Conservation (phyloP, 2,113 vertebrate genomes). For the Steatornis caripensis region DNA sequence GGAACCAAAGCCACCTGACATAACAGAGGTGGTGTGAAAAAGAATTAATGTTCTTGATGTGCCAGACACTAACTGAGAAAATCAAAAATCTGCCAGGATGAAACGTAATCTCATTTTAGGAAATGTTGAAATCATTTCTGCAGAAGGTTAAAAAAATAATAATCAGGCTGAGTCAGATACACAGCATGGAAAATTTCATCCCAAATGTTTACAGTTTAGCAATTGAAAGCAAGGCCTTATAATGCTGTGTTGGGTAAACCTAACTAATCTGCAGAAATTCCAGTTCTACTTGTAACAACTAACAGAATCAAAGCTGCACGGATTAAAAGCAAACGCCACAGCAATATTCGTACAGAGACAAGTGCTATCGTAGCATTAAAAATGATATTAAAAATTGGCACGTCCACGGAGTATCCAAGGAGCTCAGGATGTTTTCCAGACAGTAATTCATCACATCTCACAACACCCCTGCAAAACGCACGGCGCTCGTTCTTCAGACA, state of each 20-base stretch:
- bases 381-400: neutral
- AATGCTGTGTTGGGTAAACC: neutral
- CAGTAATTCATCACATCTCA: neutral
- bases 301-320: neutral
- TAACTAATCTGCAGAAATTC: neutral
- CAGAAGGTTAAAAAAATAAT: neutral
- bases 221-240: neutral
- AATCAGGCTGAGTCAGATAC: neutral
- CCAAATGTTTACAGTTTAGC: neutral
- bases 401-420: neutral
- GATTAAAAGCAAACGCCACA: neutral
- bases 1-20: neutral
- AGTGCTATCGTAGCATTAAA: neutral
- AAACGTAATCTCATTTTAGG: neutral
- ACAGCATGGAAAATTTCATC: slow-evolving; percentile 30
- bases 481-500: rapidly evolving
- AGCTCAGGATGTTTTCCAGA: neutral
- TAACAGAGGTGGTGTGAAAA: neutral
- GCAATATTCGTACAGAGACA: neutral
- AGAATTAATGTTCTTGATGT: neutral
- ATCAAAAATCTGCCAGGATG: neutral
- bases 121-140: neutral
- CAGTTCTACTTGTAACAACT: neutral
- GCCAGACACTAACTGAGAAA: neutral
- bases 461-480: neutral